These are phyloP conservation scores for Pyrrhia umbra DNA, from an alignment of 2,888 invertebrate species.

Conservation along the genomic window DNA sequence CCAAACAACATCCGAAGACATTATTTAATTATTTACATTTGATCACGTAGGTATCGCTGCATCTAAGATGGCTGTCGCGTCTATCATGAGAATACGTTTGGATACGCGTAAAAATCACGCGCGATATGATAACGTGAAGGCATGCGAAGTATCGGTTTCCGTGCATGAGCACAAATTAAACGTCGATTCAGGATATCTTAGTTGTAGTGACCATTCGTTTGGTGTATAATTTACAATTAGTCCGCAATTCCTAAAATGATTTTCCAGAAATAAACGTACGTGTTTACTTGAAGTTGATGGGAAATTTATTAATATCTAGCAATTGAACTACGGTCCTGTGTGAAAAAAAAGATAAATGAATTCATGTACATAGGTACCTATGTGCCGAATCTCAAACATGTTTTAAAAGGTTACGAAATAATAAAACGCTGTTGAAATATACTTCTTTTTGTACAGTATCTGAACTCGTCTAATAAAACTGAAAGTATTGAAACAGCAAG, in stretches of 20 bases:
- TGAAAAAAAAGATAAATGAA: neutral
- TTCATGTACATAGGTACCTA: neutral
- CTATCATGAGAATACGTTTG: conserved; percentile 39
- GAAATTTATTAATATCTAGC: too few relatives aligned
- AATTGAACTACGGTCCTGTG: too few relatives aligned
- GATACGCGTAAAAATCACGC: conserved; percentile 49
- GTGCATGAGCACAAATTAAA: conserved; percentile 52
- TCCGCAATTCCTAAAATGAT: neutral
- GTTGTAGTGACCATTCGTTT: conserved; percentile 26
- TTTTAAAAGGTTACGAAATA: conserved; percentile 26
- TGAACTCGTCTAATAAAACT: neutral
- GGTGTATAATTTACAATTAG: neutral
- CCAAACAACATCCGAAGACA: conserved; percentile 35
- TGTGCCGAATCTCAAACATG: conserved; percentile 8
- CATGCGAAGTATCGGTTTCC: conserved; percentile 52
- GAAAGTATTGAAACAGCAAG: neutral
- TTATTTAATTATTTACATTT: conserved; percentile 35
- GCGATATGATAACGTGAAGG: conserved; percentile 51
- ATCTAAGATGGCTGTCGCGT: conserved; percentile 31
- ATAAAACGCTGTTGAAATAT: neutral
- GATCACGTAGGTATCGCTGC: conserved; percentile 51
- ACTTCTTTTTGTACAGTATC: neutral
- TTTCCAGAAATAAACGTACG: too few relatives aligned
- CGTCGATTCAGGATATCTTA: conserved; percentile 45
- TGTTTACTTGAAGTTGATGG: too few relatives aligned